These are phyloP conservation scores for Sphaeramia orbicularis DNA, from an alignment of 2,797 vertebrate species.

Conservation along the genomic window DNA sequence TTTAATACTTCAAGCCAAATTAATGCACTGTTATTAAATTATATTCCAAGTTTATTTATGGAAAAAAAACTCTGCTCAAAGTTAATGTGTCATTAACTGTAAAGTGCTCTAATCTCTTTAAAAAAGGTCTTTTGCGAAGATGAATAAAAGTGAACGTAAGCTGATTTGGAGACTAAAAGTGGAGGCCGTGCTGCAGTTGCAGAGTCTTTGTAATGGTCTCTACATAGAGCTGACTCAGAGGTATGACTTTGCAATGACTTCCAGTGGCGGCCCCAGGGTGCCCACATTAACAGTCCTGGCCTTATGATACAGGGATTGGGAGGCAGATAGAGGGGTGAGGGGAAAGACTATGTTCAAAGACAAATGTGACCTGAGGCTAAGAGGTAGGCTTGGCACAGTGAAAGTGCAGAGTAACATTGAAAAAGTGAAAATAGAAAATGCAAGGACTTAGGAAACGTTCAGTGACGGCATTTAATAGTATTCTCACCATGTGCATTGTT, in stretches of 20 bases:
- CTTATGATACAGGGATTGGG: constrained; percentile 39
- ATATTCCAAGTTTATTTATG: too few species aligned
- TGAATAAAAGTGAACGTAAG: background rate
- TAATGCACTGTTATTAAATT: too few species aligned
- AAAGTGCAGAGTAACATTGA: constrained; percentile 24
- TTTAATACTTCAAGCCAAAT: too few species aligned
- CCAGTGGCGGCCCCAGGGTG: constrained; percentile 32
- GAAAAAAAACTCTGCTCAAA: background rate
- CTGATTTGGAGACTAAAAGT: background rate
- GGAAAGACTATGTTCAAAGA: constrained; percentile 49
- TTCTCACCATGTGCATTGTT: background rate
- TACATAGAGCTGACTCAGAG: constrained; percentile 48
- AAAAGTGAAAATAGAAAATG: constrained; percentile 3
- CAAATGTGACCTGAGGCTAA: constrained; percentile 50
- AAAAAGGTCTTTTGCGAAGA: background rate
- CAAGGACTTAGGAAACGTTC: background rate
- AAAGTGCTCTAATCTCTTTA: background rate
- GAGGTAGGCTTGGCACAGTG: constrained; percentile 6
- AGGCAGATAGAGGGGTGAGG: constrained; percentile 26
- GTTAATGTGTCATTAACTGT: background rate
- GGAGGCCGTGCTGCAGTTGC: constrained; percentile 2
- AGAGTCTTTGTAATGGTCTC: constrained; percentile 11
- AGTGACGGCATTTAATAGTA: background rate
- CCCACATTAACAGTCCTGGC: constrained; percentile 58
- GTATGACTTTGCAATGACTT: constrained; percentile 71